Evolutionary conservation across 2,888 invertebrate species (phyloP).

Genomic region (Chirona hameri): DNA sequence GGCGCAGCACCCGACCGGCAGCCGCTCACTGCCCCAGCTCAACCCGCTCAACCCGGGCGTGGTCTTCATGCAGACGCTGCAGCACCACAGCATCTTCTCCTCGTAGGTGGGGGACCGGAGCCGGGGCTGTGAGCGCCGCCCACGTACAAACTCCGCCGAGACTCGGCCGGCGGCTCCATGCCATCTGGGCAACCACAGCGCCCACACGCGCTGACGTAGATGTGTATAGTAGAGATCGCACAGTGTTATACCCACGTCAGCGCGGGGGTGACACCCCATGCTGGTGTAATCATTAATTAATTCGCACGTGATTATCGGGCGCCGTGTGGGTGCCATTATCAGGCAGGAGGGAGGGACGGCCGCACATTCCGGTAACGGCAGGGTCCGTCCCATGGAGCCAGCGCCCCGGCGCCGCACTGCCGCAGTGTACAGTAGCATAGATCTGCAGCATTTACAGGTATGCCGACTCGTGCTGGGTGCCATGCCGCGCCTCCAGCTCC

Average conservation of each 20-base stretch:
- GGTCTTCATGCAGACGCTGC: conserved; percentile 28
- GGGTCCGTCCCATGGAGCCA: no score
- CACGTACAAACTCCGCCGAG: no score
- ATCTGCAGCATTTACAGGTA: not conserved
- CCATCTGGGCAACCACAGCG: no score
- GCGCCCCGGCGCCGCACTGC: not conserved
- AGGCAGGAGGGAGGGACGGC: not conserved
- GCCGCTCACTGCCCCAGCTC: conserved; percentile 6
- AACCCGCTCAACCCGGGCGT: conserved; percentile 22
- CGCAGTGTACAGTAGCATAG: not conserved
- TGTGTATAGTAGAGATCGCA: not conserved
- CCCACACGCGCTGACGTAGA: no score
- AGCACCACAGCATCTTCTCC: conserved; percentile 30
- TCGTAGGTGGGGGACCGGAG: not conserved
- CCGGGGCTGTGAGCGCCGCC: no score
- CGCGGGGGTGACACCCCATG: not conserved
- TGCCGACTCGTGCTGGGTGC: no score
- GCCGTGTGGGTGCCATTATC: not conserved
- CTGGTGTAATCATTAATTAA: not conserved
- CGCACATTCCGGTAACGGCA: not conserved
- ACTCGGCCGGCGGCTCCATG: no score
- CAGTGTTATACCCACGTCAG: not conserved
- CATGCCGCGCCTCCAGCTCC: no score
- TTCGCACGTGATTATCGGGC: not conserved
- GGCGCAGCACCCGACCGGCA: not conserved